phyloP scores from a whole-genome alignment of 2,888 invertebrate species.

The Piscicola geometra region DNA sequence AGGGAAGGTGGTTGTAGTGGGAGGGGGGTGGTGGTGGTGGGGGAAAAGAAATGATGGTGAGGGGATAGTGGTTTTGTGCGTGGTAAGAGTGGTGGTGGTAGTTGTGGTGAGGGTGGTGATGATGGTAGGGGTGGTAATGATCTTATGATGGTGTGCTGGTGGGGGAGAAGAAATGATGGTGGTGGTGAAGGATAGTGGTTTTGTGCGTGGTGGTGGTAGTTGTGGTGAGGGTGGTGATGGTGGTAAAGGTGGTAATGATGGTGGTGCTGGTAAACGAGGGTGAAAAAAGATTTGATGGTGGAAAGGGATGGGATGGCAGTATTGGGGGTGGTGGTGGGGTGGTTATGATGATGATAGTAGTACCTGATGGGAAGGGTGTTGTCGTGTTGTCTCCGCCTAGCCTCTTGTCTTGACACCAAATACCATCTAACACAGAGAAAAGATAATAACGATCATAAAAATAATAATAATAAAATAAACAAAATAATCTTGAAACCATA shows the following conservation, averaged over 20 bases:
- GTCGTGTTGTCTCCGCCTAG: constrained; percentile 86
- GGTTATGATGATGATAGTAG: not conserved
- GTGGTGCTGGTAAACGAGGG: constrained; percentile 1
- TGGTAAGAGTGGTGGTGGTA: not conserved
- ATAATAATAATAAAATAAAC: too few relatives aligned
- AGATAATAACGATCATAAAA: not conserved
- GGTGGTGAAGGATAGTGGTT: not conserved
- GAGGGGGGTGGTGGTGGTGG: too few relatives aligned
- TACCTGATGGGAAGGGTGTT: constrained; percentile 78
- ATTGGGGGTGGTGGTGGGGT: too few relatives aligned
- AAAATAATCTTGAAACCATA: too few relatives aligned
- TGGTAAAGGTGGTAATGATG: not conserved
- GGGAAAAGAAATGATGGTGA: too few relatives aligned
- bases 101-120: not conserved
- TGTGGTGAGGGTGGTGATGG: not conserved
- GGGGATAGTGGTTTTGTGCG: too few relatives aligned
- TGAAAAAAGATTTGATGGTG: too few relatives aligned
- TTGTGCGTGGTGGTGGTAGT: not conserved
- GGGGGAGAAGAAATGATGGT: too few relatives aligned
- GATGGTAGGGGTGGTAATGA: not conserved
- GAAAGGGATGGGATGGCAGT: too few relatives aligned
- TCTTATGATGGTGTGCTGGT: too few relatives aligned
- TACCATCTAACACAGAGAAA: constrained; percentile 72
- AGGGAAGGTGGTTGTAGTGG: too few relatives aligned
- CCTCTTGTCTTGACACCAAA: constrained; percentile 91